Evolutionary conservation across 1,140 invertebrate species (phyloP).

Genomic region (Dendroctonus ponderosae): DNA sequence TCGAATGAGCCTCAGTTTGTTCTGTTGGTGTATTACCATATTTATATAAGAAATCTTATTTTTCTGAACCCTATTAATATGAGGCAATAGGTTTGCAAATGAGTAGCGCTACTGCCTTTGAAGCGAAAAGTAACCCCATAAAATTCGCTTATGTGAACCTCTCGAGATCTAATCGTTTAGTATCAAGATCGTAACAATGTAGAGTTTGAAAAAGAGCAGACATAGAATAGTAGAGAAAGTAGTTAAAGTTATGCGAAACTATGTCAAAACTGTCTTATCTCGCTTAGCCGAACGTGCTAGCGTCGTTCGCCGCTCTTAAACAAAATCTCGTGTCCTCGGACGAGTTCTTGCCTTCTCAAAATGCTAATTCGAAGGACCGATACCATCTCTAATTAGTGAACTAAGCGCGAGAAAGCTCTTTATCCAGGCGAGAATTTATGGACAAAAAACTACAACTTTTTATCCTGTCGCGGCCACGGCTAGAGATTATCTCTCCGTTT

Average conservation of each 20-base stretch:
- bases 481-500: slow-evolving; percentile 21
- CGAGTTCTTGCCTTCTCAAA: slow-evolving; percentile 29
- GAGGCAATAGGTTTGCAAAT: too few species aligned
- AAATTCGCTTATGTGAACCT: too few species aligned
- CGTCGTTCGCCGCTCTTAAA: slow-evolving; percentile 22
- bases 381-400: slow-evolving; percentile 37
- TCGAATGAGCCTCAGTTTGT: too few species aligned
- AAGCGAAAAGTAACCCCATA: too few species aligned
- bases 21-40: too few species aligned
- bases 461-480: slow-evolving; percentile 25
- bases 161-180: too few species aligned
- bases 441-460: slow-evolving; percentile 28
- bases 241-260: background rate
- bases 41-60: too few species aligned
- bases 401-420: slow-evolving; percentile 35
- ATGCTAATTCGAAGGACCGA: slow-evolving; percentile 31
- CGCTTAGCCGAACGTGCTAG: slow-evolving; percentile 9
- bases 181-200: too few species aligned
- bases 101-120: too few species aligned
- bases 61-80: too few species aligned
- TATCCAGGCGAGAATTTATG: slow-evolving; percentile 36
- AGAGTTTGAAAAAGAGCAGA: background rate
- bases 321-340: slow-evolving; percentile 19
- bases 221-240: background rate
- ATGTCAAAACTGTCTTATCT: slow-evolving; percentile 8